These are phyloP conservation scores for Trileptium ribeirensis DNA, from an alignment of 2,888 invertebrate species.

Conservation along the genomic window DNA sequence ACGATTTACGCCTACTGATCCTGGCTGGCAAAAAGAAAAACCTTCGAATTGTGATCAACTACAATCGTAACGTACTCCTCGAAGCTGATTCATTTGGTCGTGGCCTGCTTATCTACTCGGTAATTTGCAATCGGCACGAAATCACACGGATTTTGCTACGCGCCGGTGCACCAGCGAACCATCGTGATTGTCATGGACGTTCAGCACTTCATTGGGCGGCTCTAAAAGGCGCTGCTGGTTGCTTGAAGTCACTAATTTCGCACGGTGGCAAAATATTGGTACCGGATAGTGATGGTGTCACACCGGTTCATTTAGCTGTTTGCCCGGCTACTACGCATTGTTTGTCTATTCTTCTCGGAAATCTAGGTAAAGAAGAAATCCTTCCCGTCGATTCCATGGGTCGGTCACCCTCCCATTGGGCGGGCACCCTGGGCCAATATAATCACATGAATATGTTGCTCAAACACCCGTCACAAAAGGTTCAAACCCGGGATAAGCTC, in stretches of 20 bases:
- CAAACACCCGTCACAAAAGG: not conserved
- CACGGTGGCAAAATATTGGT: not conserved
- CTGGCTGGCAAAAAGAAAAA: not conserved
- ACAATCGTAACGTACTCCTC: not conserved
- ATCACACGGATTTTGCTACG: not conserved
- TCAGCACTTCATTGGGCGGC: constrained; percentile 19
- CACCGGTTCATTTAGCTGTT: not conserved
- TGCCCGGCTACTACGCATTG: not conserved
- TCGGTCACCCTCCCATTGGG: not conserved
- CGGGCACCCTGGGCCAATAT: not conserved
- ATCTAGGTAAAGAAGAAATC: not conserved
- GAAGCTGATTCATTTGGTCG: not conserved
- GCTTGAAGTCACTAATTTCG: not conserved
- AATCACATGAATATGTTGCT: not conserved
- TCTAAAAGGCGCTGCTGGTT: not conserved
- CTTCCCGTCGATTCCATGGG: not conserved
- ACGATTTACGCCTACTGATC: not conserved
- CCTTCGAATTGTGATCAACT: not conserved
- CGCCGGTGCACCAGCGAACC: not conserved
- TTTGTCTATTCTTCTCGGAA: not conserved
- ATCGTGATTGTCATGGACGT: constrained; percentile 1
- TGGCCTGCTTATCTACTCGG: not conserved
- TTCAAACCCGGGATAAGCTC: not conserved
- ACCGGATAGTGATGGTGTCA: not conserved
- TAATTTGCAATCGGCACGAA: not conserved